Evolutionary conservation across 2,113 vertebrate genomes (phyloP).

Genomic region (Myiopsitta monachus): DNA sequence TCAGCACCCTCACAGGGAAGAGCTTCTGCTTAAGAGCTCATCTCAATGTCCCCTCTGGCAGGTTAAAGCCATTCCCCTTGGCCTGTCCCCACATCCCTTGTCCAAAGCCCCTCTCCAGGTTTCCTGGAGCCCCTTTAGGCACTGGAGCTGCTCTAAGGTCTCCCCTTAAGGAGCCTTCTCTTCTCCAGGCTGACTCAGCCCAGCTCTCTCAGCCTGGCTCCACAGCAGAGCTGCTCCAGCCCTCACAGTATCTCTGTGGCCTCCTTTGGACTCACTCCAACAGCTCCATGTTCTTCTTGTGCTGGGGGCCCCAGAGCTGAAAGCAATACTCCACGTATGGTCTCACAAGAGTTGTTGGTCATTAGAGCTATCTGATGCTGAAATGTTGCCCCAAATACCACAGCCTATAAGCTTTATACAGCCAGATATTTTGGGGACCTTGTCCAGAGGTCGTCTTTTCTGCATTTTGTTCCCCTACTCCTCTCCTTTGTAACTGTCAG

Average conservation of each 20-base stretch:
- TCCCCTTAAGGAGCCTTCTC: no score
- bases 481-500: background rate
- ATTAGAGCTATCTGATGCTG: background rate
- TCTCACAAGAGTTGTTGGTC: background rate
- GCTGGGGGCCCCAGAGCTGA: background rate
- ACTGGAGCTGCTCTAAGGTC: no score
- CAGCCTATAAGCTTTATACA: background rate
- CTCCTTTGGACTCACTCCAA: background rate
- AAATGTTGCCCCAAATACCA: background rate
- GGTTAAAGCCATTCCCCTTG: no score
- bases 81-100: no score
- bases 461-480: background rate
- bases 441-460: background rate
- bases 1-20: no score
- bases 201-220: background rate
- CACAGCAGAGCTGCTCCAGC: background rate
- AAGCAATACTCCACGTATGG: background rate
- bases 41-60: no score
- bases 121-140: no score
- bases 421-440: background rate
- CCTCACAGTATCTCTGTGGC: background rate
- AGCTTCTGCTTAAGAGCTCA: no score
- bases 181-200: background rate
- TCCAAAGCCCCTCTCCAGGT: no score
- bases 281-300: background rate